Base-by-base conservation (phyloP, 1,140 invertebrate genomes). In the Dolichoris vasculosae region DNA sequence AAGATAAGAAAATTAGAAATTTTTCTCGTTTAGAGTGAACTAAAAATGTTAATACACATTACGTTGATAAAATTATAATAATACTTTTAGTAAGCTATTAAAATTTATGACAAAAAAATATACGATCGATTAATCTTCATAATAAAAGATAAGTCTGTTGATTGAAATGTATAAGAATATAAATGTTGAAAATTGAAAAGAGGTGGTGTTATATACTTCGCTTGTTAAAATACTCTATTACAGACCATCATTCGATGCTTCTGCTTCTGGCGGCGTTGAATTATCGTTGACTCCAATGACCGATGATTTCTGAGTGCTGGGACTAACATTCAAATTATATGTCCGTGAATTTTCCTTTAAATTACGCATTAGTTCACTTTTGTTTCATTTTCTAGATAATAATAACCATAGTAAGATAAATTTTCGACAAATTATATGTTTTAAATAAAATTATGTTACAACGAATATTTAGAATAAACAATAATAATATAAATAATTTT, bases 171-270 rank as follows among this genome's bases (percentile, higher is more conserved):
- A 26, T 26, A 26, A 26, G 26, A 59, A 26, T 9, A 59, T 3
- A 4, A 59, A 59, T 59, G 11, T 59, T 59, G 3, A 46, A 59
- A 59, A 59, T 59, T 2, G 3, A 59, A 59, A 59, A 59, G 26
- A 59, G n/a, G 13, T 59, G 9, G 23, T 26, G 15, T 17, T 17
- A 51, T 51, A 51, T 51, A 59, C 1, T 59, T 59, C 30, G 63
- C 32, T 32, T 15, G 15, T 32, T 67, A 67, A 67, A 51, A 77
- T 77, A 59, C 48, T 38, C 23, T 26, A 40, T 1, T 2, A 51
- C 30, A 78, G 32, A 15, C 20, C 23, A 35, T 32, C 15, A 78
- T 78, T 78, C 35, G 76, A 78, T 59, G 76, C 11, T 78, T 55
- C 20, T 59, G 23, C 23, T 59, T 26, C 3, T 59, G 55, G 48